Evolutionary conservation across 2,113 vertebrate genomes (phyloP), one percentile per base, ranked within the genome.

Genomic region (Podarcis cretensis): DNA sequence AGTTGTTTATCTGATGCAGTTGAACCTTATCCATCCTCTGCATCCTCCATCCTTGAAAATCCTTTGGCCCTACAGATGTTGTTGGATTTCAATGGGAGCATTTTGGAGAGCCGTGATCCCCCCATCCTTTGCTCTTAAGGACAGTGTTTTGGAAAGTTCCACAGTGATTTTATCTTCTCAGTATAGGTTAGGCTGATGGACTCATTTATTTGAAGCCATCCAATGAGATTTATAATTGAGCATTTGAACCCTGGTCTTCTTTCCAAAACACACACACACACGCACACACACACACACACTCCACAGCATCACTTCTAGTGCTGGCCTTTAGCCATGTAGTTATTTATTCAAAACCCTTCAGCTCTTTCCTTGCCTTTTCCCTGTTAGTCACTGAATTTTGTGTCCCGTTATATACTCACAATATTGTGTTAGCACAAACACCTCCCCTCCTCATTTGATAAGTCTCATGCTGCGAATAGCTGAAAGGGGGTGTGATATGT

Each of bases 351-450:
- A 43, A 13, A 25, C 7, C 75, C 37, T 25, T 8, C 75, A 43
- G 21, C 37, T 77, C 3, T 82, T 65, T 1, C 71, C 21, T 27
- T 74, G 23, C 1, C 81, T 1, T 86, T 21, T 63, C 40, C 23
- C 13, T 81, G 7, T 81, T 48, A 18, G 48, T 80, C 3, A 85
- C 79, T 88, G 81, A 25, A 1, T 76, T 87, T 74, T 74, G 20
- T 75, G 10, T 37, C 25, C 30, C 25, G 27, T 43, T 25, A 43
- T 48, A 1, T 89, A 7, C 65, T 91, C 66, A 9, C 1, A 77
- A 69, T 54, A 25, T 89, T 91, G 37, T 69, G 37, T 65, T 88
- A 75, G 80, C 83, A 43, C 69, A 90, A 37, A 35, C 9, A 40
- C 14, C 59, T 18, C 59, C 59, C 6, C 8, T 43, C 21, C n/a